phyloP scores from a whole-genome alignment of 2,888 invertebrate genomes.

The Aricia artaxerxes region DNA sequence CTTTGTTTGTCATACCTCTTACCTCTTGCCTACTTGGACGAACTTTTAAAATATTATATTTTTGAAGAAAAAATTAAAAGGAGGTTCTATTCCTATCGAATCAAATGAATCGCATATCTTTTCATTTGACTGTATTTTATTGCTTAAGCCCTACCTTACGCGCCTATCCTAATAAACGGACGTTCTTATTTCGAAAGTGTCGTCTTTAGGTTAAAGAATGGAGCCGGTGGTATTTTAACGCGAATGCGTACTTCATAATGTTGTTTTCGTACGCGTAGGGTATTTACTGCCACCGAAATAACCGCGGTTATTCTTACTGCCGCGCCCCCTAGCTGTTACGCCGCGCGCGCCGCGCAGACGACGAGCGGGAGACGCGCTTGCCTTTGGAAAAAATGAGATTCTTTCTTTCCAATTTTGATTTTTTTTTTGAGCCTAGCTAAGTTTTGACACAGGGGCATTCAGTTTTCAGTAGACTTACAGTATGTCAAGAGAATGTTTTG shows the following conservation, averaged over 20 bases:
- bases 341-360: constrained; percentile 33
- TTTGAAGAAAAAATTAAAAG: no score
- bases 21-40: no score
- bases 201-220: constrained; percentile 11
- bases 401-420: not conserved
- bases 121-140: not conserved
- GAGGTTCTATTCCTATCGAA: no score
- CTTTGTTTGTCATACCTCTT: no score
- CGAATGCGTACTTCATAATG: constrained; percentile 49
- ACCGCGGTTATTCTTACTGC: constrained; percentile 54
- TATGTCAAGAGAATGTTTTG: no score
- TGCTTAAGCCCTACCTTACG: not conserved
- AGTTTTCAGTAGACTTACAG: not conserved
- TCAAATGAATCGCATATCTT: not conserved
- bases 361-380: not conserved
- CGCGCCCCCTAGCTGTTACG: constrained; percentile 43
- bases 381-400: not conserved
- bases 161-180: not conserved
- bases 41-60: no score
- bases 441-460: not conserved
- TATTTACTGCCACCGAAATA: constrained; percentile 68
- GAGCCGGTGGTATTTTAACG: constrained; percentile 22
- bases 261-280: constrained; percentile 60
- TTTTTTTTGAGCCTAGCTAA: no score
- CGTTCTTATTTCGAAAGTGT: not conserved